Conservation (phyloP, 2,888 invertebrate genomes). For the Drosophila neotestacea region DNA sequence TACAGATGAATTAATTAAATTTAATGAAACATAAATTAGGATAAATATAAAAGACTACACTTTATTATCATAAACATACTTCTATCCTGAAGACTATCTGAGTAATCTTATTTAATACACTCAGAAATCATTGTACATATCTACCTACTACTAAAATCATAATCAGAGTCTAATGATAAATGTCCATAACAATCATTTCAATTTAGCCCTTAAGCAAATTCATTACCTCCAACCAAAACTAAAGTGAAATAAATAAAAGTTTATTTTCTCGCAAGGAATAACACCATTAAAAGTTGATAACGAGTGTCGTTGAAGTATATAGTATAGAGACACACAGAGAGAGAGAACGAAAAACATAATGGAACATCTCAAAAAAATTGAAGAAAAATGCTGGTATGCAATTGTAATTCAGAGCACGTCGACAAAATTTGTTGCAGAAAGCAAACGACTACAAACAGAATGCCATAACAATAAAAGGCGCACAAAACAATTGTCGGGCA, state of each 20-base stretch:
- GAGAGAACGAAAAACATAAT: constrained; percentile 31
- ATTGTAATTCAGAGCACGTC: constrained; percentile 79
- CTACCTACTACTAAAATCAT: constrained; percentile 38
- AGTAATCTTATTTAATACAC: neutral
- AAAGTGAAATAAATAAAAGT: constrained; percentile 27
- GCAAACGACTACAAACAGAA: constrained; percentile 69
- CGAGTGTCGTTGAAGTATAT: constrained; percentile 65
- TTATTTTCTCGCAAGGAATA: constrained; percentile 35
- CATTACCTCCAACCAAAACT: constrained; percentile 18
- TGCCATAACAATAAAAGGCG: constrained; percentile 71
- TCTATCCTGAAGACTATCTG: neutral
- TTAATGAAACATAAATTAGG: neutral
- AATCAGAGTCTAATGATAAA: constrained; percentile 58
- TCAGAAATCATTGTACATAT: constrained; percentile 12
- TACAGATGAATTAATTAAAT: constrained; percentile 1
- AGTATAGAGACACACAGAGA: constrained; percentile 23
- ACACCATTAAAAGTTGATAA: constrained; percentile 75
- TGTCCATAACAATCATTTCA: constrained; percentile 62
- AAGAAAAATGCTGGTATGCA: constrained; percentile 46
- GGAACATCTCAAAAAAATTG: constrained; percentile 44
- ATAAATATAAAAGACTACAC: neutral
- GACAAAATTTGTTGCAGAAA: constrained; percentile 70
- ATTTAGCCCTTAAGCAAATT: constrained; percentile 39
- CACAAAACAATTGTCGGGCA: constrained; percentile 70
- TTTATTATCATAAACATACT: neutral